Evolutionary conservation across 2,888 invertebrate species (phyloP).

Genomic region (Gnatocerus cornutus): DNA sequence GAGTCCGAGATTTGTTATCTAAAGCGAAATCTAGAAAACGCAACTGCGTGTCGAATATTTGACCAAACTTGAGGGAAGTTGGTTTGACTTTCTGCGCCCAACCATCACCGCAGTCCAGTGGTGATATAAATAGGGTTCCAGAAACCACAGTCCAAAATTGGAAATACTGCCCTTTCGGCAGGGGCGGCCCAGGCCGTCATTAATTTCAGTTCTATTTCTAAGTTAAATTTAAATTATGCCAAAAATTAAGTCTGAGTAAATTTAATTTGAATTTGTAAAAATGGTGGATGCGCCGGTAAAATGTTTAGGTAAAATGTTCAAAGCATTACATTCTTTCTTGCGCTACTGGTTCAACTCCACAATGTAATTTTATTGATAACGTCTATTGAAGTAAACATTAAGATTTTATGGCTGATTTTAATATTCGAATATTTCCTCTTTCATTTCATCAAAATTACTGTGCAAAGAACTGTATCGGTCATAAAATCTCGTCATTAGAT

Average conservation of each 20-base stretch:
- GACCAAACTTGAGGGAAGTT: constrained; percentile 15
- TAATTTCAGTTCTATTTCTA: too few species aligned
- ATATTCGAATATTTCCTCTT: constrained; percentile 43
- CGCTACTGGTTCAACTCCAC: not conserved
- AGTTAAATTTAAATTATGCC: too few species aligned
- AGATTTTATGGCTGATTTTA: constrained; percentile 36
- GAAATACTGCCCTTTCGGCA: not conserved
- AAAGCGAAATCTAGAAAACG: constrained; percentile 20
- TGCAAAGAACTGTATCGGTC: constrained; percentile 37
- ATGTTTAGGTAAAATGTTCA: too few species aligned
- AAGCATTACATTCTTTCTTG: too few species aligned
- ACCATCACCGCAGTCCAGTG: constrained; percentile 10
- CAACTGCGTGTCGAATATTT: constrained; percentile 18
- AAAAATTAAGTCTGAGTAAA: too few species aligned
- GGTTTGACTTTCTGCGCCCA: constrained; percentile 21
- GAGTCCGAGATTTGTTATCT: constrained; percentile 7
- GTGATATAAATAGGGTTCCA: constrained; percentile 5
- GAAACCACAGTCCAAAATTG: constrained; percentile 2
- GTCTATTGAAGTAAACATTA: constrained; percentile 22
- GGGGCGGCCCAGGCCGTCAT: too few species aligned
- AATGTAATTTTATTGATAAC: constrained; percentile 30
- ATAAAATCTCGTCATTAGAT: constrained; percentile 41
- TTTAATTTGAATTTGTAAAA: too few species aligned
- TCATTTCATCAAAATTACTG: constrained; percentile 41
- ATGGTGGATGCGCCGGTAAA: too few species aligned